A percentile compares a stretch with the other conserved stretches of the same genome.
phyloP scores from a whole-genome alignment of 2,113 vertebrate species.

The Dasypus novemcinctus region DNA sequence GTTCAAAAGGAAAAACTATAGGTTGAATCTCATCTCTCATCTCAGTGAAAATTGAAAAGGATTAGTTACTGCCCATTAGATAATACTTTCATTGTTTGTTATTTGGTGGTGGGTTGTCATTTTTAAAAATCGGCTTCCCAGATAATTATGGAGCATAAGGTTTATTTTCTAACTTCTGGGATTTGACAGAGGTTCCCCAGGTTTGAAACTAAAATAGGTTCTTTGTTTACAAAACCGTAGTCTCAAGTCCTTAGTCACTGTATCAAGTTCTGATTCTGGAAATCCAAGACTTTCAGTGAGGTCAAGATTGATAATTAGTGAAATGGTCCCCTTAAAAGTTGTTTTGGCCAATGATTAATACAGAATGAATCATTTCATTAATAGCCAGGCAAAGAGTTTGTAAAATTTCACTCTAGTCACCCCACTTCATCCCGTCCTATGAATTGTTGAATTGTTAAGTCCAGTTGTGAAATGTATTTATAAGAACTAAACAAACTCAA shows the following conservation, averaged over 20 bases:
- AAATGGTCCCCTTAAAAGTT: constrained; percentile 55
- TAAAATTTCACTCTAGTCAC: constrained; percentile 49
- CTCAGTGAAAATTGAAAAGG: not conserved
- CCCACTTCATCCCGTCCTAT: constrained; percentile 56
- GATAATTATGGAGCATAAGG: not conserved
- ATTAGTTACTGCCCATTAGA: not conserved
- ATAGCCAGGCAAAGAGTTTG: constrained; percentile 59
- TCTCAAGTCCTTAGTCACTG: not conserved
- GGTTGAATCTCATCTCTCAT: constrained; percentile 48
- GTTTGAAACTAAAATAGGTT: constrained; percentile 58
- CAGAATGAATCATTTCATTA: constrained; percentile 63
- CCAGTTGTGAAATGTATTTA: constrained; percentile 80
- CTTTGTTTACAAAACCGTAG: constrained; percentile 17
- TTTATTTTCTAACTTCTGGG: constrained; percentile 31
- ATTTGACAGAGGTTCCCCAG: constrained; percentile 7
- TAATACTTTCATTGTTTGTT: constrained; percentile 49
- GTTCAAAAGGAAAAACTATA: constrained; percentile 59
- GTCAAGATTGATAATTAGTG: constrained; percentile 39
- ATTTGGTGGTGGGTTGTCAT: constrained; percentile 15
- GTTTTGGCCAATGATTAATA: constrained; percentile 66
- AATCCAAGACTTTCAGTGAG: constrained; percentile 15
- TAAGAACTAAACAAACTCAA: constrained; percentile 74
- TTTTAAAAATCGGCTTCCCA: constrained; percentile 64
- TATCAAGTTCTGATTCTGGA: constrained; percentile 29
- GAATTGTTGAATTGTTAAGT: constrained; percentile 76